Conservation (phyloP, 2,888 invertebrate species). For the Dynastes hyllus region DNA sequence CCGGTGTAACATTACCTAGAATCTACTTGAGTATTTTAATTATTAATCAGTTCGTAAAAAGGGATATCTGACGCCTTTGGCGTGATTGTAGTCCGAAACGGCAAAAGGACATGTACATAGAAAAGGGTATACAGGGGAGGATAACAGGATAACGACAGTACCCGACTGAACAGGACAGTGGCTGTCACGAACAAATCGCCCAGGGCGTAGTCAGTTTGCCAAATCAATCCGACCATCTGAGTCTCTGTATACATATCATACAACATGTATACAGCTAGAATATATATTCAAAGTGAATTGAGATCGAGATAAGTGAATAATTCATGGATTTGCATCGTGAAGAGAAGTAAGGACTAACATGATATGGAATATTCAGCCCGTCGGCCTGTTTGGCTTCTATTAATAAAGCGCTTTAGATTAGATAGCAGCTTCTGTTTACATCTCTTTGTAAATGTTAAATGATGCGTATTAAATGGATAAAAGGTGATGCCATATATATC, state of each 20-base stretch:
- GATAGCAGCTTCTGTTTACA: constrained; percentile 67
- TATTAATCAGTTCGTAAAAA: constrained; percentile 25
- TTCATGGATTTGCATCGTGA: constrained; percentile 65
- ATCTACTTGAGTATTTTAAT: constrained; percentile 14
- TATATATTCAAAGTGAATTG: constrained; percentile 68
- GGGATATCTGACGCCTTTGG: constrained; percentile 21
- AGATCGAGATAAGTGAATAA: constrained; percentile 69
- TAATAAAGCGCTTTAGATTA: constrained; percentile 69
- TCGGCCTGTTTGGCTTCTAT: constrained; percentile 67
- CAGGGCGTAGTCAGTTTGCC: constrained; percentile 63
- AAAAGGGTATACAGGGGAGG: constrained; percentile 10
- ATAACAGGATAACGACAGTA: constrained; percentile 27
- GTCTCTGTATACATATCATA: constrained; percentile 66
- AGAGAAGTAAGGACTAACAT: constrained; percentile 65
- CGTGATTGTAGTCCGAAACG: constrained; percentile 19
- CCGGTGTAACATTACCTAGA: too few relatives aligned
- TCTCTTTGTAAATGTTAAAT: constrained; percentile 66
- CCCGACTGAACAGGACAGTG: constrained; percentile 34
- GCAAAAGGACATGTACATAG: constrained; percentile 25
- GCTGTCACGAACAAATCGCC: constrained; percentile 62
- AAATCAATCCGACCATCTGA: constrained; percentile 63
- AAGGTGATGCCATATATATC: constrained; percentile 44
- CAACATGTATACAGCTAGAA: constrained; percentile 67
- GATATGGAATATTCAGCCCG: constrained; percentile 64
- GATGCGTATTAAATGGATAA: constrained; percentile 63